Conservation (phyloP, 2,797 vertebrate species). For the Notolepis coatsorum region DNA sequence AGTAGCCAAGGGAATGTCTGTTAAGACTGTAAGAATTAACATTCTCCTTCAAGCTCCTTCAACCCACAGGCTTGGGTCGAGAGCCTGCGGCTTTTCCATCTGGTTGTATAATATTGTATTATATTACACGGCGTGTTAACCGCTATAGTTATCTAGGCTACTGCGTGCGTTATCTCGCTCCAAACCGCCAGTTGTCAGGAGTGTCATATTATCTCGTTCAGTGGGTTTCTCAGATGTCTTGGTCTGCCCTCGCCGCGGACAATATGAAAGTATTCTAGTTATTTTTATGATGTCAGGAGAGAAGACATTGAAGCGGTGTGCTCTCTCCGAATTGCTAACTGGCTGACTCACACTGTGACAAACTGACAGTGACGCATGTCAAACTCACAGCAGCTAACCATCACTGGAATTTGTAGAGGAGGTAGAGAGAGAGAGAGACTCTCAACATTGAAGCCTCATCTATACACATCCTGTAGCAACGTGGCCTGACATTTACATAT, state of each 20-base stretch:
- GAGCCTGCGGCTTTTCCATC: too few species aligned
- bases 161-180: too few species aligned
- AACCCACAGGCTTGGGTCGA: too few species aligned
- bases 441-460: too few species aligned
- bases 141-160: too few species aligned
- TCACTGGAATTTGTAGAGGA: conserved; percentile 7
- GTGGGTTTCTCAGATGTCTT: neutral
- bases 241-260: conserved; percentile 51
- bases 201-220: conserved; percentile 2
- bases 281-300: conserved; percentile 32
- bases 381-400: conserved; percentile 20
- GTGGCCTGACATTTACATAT: too few species aligned
- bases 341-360: conserved; percentile 49
- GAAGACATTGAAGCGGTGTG: conserved; percentile 32
- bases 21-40: too few species aligned
- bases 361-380: conserved; percentile 50
- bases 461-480: too few species aligned
- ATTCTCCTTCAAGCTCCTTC: too few species aligned
- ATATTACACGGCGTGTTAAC: too few species aligned
- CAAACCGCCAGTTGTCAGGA: neutral
- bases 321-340: conserved; percentile 31
- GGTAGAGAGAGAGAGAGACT: conserved; percentile 10
- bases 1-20: too few species aligned
- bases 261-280: conserved; percentile 24
- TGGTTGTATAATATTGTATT: too few species aligned